Base-by-base conservation (phyloP, 2,888 invertebrate genomes). In the Phasia obesa region DNA sequence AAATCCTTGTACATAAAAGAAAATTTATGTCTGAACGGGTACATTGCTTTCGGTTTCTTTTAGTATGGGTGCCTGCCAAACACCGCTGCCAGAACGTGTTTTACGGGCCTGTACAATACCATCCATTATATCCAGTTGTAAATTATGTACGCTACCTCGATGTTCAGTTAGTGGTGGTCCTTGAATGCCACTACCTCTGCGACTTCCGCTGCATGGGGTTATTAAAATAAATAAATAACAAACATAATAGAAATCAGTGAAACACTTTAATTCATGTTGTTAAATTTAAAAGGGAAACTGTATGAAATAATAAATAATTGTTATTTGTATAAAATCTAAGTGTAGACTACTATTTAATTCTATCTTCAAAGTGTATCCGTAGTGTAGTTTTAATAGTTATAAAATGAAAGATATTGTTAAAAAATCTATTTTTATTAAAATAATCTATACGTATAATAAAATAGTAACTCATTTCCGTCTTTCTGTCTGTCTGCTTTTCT, bases 91-190 rank as follows among this genome's bases (percentile, higher is more conserved):
- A 71, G 91, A 90, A 74, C 91, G 90, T 5, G 95, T 93, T 92
- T 96, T 96, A 80, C 96, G 93, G 25, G 95, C 94, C 87, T 95
- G 94, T 25, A 95, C 95, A 86, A 97, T 97, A 86, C 97, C 96
- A 88, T 97, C 97, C 96, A 97, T 96, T 86, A 97, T 96, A 89
- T 97, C 97, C 87, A 97, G 92, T 88, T 96, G 96, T 42, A 97
- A 93, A 89, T 96, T 97, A 90, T 96, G 96, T 65, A 95, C 93
- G 90, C 96, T 96, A 81, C 96, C 96, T 60, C 93, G 91, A 81
- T 94, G 92, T 87, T 95, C 95, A 81, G 95, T 94, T 78, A 96
- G 93, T 79, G 96, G 94, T 64, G 95, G 94, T 87, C 95, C 95
- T 53, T 91, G 89, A n/a, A 92, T 87, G 44, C 90, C 91, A 59